Conservation (phyloP, 2,113 vertebrate genomes). For the Bucco capensis region DNA sequence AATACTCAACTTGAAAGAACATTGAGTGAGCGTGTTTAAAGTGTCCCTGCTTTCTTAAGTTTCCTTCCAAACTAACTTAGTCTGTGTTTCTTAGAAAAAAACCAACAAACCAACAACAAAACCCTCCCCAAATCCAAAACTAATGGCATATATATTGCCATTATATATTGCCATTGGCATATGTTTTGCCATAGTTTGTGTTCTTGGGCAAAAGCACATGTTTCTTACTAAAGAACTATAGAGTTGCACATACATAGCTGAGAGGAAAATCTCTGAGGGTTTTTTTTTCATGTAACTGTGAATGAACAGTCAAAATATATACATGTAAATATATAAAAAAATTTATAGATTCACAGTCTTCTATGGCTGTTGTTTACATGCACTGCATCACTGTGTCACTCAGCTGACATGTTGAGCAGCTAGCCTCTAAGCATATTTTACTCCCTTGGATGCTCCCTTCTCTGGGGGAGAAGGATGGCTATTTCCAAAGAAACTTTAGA, state of each 20-base stretch:
- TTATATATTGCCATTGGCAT: too few species aligned
- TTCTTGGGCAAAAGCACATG: background rate
- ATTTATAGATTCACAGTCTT: background rate
- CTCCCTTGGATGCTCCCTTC: background rate
- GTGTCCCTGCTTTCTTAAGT: background rate
- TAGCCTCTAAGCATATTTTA: background rate
- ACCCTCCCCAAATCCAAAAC: accelerated
- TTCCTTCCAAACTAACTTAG: background rate
- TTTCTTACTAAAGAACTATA: background rate
- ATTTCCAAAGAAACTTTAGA: background rate
- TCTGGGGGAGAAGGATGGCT: background rate
- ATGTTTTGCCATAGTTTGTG: background rate
- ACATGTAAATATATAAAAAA: background rate
- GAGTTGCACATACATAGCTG: background rate
- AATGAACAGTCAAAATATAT: background rate
- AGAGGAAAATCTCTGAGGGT: background rate
- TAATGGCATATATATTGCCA: too few species aligned
- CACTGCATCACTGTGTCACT: background rate
- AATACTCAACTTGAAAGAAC: background rate
- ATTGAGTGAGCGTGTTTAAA: background rate
- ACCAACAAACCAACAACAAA: background rate
- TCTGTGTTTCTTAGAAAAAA: background rate
- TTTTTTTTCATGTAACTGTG: background rate
- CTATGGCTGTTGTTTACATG: background rate
- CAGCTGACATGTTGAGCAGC: background rate